Base-by-base conservation (phyloP, 2,113 vertebrate species). In the Larimichthys crocea region DNA sequence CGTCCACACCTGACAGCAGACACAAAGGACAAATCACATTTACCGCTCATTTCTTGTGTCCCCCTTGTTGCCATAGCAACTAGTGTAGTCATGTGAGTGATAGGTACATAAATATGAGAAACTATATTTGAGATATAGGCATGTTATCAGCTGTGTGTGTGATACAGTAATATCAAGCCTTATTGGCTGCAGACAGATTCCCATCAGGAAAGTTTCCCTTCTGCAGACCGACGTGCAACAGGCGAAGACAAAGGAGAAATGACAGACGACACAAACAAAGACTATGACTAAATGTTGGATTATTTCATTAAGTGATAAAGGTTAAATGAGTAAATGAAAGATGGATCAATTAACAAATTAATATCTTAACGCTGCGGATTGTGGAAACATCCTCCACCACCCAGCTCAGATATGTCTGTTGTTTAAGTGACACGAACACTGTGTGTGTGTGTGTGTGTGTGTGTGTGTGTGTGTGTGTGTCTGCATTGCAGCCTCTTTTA, bases 61-160 rank as follows among this genome's bases (percentile, higher is more conserved):
- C 42, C 19, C 53, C 10, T 24, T 16, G 78, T 84, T 82, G 42
- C 79, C 81, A 76, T 49, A 26, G 71, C 62, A 86, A 64, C 77
- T 19, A 0, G 29, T 60, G n/a, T 14, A 42, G 46, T 56, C 62
- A 70, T 12, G 35, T 68, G 65, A 68, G 22, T 17, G 48, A 61
- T 5, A 42, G 50, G n/a, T 22, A 52, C 17, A 12, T 24, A 59
- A 15, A 24, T 52, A 52, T 26, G 44, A 20, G 26, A 19, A 6
- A 48, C 35, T 19, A 61, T 16, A 57, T 71, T 63, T 52, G 26
- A 63, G 5, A 59, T 74, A 12, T 16, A 22, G n/a, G 61, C 16
- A 17, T 17, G 62, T 29, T 52, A 11, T 60, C 55, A 22, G 48
- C 8, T 48, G 35, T 66, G 61, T 65, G 49, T 19, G 10, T 24